A percentile compares a stretch with the other conserved stretches of the same genome.
Evolutionary conservation across 1,140 invertebrate genomes (phyloP).

Genomic region (Telenomus remus): DNA sequence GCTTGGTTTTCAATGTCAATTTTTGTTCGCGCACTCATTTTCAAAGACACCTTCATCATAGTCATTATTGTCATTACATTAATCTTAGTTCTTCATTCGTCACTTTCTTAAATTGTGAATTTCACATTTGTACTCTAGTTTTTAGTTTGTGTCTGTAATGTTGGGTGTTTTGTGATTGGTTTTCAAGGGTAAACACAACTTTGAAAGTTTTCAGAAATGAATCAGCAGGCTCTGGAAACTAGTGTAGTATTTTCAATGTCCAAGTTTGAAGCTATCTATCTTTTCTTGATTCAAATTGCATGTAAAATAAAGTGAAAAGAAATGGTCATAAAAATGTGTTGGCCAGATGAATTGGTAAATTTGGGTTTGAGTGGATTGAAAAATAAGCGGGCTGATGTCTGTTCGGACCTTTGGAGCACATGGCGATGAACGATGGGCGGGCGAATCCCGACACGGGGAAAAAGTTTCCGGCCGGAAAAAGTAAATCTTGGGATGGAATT

Average conservation of each 20-base stretch:
- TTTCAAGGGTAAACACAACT: slow-evolving; percentile 32
- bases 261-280: slow-evolving; percentile 16
- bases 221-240: slow-evolving; percentile 37
- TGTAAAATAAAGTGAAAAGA: not conserved
- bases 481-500: slow-evolving; percentile 44
- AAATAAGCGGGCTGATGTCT: too few relatives aligned
- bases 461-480: slow-evolving; percentile 32
- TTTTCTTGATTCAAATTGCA: not conserved
- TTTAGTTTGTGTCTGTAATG: too few relatives aligned
- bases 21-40: too few relatives aligned
- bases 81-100: too few relatives aligned
- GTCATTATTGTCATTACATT: too few relatives aligned
- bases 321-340: not conserved
- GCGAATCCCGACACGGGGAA: slow-evolving; percentile 2
- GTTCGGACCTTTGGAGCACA: too few relatives aligned
- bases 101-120: too few relatives aligned
- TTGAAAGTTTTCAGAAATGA: slow-evolving; percentile 43
- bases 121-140: too few relatives aligned
- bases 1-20: too few relatives aligned
- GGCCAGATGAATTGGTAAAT: not conserved
- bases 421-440: too few relatives aligned
- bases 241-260: slow-evolving; percentile 25
- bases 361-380: too few relatives aligned
- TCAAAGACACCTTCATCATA: not conserved
- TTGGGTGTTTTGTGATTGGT: slow-evolving; percentile 28